A percentile compares a stretch with the other conserved stretches of the same genome.
phyloP scores from a whole-genome alignment of 2,797 vertebrate genomes.

The Octomys mimax region DNA sequence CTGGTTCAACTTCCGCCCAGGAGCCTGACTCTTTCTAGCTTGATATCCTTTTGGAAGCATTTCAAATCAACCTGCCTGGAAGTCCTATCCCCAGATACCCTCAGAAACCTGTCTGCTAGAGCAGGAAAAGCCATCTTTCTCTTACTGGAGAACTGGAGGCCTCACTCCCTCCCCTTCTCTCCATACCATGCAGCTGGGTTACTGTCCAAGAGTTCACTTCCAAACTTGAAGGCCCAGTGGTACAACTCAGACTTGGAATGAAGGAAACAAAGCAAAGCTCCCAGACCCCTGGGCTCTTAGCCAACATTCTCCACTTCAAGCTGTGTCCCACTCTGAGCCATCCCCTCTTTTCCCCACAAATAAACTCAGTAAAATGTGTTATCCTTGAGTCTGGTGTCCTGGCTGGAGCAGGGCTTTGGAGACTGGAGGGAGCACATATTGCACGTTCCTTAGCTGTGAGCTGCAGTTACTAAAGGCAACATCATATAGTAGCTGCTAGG shows the following conservation, averaged over 20 bases:
- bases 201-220: neutral
- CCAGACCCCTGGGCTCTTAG: neutral
- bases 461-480: neutral
- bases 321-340: neutral
- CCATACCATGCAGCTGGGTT: neutral
- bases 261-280: neutral
- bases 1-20: conserved; percentile 44
- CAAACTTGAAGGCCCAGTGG: neutral
- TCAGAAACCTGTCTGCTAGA: conserved; percentile 70
- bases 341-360: neutral
- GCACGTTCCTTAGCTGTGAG: neutral
- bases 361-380: neutral
- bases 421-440: neutral
- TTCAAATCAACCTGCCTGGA: conserved; percentile 71
- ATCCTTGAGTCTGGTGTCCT: too few species aligned
- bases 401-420: neutral
- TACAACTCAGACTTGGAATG: neutral
- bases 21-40: conserved; percentile 61
- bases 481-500: neutral
- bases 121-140: conserved; percentile 69
- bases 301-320: neutral
- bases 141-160: neutral
- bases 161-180: neutral
- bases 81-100: conserved; percentile 65
- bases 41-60: conserved; percentile 71